Conservation (phyloP, 92 coral and sea anemone species). For the Virgularia gustaviana region DNA sequence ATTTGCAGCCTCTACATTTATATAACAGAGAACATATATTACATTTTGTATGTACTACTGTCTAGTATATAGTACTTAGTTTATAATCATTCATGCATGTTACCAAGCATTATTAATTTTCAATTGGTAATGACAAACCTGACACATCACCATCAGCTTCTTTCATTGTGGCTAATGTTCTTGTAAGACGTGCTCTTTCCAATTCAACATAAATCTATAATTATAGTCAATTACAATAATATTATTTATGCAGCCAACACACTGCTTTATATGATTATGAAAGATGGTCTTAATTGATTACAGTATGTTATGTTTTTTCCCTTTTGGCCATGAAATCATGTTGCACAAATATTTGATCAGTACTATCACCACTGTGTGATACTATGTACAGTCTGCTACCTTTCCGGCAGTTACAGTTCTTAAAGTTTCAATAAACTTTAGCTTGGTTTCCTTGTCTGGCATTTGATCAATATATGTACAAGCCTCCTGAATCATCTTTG, state of each 20-base stretch:
- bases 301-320: too few relatives aligned
- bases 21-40: neutral
- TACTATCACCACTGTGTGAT: too few relatives aligned
- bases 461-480: constrained; percentile 84
- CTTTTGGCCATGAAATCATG: too few relatives aligned
- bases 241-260: too few relatives aligned
- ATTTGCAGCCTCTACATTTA: constrained; percentile 73
- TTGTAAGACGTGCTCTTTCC: constrained; percentile 91
- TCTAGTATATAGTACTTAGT: neutral
- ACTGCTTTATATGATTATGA: too few relatives aligned
- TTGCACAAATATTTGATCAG: neutral
- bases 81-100: neutral
- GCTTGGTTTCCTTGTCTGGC: constrained; percentile 83
- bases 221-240: too few relatives aligned
- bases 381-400: constrained; percentile 27
- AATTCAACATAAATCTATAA: constrained; percentile 90
- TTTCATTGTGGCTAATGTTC: constrained; percentile 78
- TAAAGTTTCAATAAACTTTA: constrained; percentile 88
- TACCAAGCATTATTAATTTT: neutral
- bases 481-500: constrained; percentile 97
- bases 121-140: constrained; percentile 42
- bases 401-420: constrained; percentile 94
- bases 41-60: neutral
- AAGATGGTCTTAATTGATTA: too few relatives aligned
- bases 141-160: constrained; percentile 84